Conservation (phyloP, 2,888 invertebrate genomes). For the Leucania comma region DNA sequence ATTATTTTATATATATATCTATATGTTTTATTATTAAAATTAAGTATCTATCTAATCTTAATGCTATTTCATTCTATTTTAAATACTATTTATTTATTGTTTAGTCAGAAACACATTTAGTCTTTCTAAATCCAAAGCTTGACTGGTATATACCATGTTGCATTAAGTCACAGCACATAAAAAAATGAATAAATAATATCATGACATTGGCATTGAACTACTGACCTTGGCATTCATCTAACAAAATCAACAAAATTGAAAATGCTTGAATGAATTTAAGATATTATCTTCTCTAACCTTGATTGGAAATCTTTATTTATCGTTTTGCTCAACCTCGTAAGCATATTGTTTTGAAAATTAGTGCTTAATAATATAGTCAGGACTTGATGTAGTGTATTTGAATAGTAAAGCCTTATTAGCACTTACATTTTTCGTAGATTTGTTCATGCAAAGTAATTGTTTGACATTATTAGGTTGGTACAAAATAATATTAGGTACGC, state of each 20-base stretch:
- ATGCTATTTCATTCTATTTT: too few species aligned
- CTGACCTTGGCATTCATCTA: slow-evolving; percentile 1
- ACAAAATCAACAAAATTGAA: slow-evolving; percentile 8
- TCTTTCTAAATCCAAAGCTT: too few species aligned
- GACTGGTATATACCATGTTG: not conserved
- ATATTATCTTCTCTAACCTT: slow-evolving; percentile 4
- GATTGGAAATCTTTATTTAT: slow-evolving; percentile 16
- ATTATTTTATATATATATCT: too few species aligned
- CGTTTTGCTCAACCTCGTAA: slow-evolving; percentile 1
- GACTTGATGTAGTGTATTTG: not conserved
- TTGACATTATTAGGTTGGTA: not conserved
- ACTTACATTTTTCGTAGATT: not conserved
- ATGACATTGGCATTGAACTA: slow-evolving; percentile 5
- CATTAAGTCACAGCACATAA: not conserved
- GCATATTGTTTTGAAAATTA: not conserved
- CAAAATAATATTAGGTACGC: not conserved
- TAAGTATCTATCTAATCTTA: too few species aligned
- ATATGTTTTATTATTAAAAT: too few species aligned
- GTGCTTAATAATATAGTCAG: not conserved
- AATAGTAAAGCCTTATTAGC: not conserved
- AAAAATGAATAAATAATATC: not conserved
- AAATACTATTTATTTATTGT: too few species aligned
- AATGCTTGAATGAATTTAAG: not conserved
- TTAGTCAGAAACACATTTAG: too few species aligned
- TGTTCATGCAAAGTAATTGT: not conserved